Percentiles rank a stretch among this genome's conserved stretches.
Evolutionary conservation across 2,888 invertebrate species (phyloP).

Genomic region (Pherbina coryleti): DNA sequence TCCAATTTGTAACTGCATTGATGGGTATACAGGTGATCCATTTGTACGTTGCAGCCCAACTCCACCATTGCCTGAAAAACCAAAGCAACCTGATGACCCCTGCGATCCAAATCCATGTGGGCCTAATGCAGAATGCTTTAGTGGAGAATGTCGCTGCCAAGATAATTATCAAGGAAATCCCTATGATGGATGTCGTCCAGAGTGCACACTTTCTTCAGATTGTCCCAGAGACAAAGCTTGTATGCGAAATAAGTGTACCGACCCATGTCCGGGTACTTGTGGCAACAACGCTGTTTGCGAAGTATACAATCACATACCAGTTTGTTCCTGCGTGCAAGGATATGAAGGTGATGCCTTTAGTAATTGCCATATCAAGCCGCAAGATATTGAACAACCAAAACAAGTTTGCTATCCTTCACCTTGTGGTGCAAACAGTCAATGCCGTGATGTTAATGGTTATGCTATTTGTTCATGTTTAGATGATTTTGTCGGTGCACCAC

Average conservation of each 20-base stretch:
- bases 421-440: constrained; percentile 76
- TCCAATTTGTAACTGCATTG: constrained; percentile 83
- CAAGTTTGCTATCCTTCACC: constrained; percentile 73
- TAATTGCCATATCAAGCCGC: constrained; percentile 69
- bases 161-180: constrained; percentile 81
- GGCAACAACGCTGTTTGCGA: constrained; percentile 80
- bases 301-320: constrained; percentile 81
- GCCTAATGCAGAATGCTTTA: constrained; percentile 78
- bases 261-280: constrained; percentile 83
- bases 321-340: constrained; percentile 78
- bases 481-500: constrained; percentile 77
- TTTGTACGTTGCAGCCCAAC: constrained; percentile 79
- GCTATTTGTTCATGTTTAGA: constrained; percentile 80
- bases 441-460: constrained; percentile 73
- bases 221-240: constrained; percentile 79
- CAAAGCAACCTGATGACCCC: constrained; percentile 70
- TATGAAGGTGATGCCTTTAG: constrained; percentile 81
- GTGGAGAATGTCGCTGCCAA: constrained; percentile 80
- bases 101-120: constrained; percentile 84
- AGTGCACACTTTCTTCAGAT: constrained; percentile 81
- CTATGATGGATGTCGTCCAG: constrained; percentile 77
- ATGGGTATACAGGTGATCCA: constrained; percentile 83
- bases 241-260: constrained; percentile 78
- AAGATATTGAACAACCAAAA: constrained; percentile 49
- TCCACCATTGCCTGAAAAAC: constrained; percentile 70